These are phyloP conservation scores for Melanostoma mellinum DNA, from an alignment of 2,888 invertebrate genomes.

Conservation along the genomic window DNA sequence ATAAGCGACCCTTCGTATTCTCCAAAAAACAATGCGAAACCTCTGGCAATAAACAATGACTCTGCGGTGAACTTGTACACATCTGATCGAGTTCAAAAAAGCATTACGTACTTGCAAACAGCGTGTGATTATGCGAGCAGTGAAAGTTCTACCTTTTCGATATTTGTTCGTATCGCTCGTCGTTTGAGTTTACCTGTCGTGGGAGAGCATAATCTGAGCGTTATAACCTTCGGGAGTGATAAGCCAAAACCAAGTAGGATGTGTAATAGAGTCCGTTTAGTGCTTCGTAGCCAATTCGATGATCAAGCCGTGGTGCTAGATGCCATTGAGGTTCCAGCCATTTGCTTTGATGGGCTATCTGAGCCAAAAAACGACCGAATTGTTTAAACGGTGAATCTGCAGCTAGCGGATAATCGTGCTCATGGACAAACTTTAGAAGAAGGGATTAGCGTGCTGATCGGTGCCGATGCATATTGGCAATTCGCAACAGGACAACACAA, in stretches of 20 bases:
- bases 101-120: conserved; percentile 42
- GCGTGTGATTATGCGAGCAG: conserved; percentile 23
- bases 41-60: not conserved
- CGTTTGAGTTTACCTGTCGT: conserved; percentile 36
- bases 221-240: conserved; percentile 50
- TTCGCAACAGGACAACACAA: conserved; percentile 35
- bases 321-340: conserved; percentile 42
- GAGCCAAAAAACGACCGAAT: conserved; percentile 15
- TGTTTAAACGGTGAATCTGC: not conserved
- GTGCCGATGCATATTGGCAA: conserved; percentile 54
- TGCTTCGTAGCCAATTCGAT: conserved; percentile 38
- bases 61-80: not conserved
- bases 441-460: conserved; percentile 37
- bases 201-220: conserved; percentile 7
- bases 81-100: not conserved
- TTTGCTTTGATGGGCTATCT: conserved; percentile 32
- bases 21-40: not conserved
- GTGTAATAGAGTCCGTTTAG: conserved; percentile 29
- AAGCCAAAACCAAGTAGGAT: conserved; percentile 29
- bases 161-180: not conserved
- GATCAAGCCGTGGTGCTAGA: conserved; percentile 35
- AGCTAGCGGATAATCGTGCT: conserved; percentile 25
- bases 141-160: not conserved
- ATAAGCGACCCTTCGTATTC: not conserved
- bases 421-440: conserved; percentile 10